Base-by-base conservation (phyloP, 2,797 vertebrate species). In the Acridotheres tristis region DNA sequence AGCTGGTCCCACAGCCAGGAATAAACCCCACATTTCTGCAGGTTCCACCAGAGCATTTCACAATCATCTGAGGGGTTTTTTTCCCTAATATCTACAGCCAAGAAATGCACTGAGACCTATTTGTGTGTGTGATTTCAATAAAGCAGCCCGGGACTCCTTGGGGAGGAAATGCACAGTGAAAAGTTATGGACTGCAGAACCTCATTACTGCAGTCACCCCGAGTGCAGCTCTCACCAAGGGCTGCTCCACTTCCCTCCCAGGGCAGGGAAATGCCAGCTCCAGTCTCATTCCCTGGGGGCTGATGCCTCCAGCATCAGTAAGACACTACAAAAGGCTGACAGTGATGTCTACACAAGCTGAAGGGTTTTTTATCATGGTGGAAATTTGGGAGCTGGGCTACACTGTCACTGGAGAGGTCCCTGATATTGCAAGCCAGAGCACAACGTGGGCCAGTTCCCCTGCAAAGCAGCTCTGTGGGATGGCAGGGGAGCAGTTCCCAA, bases 121-220 rank as follows among this genome's bases (percentile, higher is more conserved):
- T 74, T 88, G 87, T 53, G 51, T 53, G 51, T 50, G 85, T 54
- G 72, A 91, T 61, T 80, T 42, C 89, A 80, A 25, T 77, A 89
- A 87, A 59, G 14, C 72, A 85, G 87, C 55, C 8, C 18, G 57
- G 0, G 5, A 9, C 36, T 95, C 89, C 87, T 53, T 5, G 5
- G 89, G 78, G 89, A 94, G 95, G 93, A 94, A 93, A 66, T 9
- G 43, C 87, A 30, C 85, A 16, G 67, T 50, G 84, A 34, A 45
- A 48, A 91, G 58, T 71, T 87, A 67, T 19, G 72, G 87, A 29
- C 67, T 94, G 81, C 67, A 71, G 91, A 85, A 67, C 66, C 62
- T 78, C 11, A 1, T 86, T 78, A 68, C 69, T 75, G 3, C 63
- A 63, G 51, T 82, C 87, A 66, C 80, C 73, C 90, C 59, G 55